These are phyloP conservation scores for Glaucidium brasilianum DNA, from an alignment of 2,113 vertebrate genomes.

Conservation along the genomic window DNA sequence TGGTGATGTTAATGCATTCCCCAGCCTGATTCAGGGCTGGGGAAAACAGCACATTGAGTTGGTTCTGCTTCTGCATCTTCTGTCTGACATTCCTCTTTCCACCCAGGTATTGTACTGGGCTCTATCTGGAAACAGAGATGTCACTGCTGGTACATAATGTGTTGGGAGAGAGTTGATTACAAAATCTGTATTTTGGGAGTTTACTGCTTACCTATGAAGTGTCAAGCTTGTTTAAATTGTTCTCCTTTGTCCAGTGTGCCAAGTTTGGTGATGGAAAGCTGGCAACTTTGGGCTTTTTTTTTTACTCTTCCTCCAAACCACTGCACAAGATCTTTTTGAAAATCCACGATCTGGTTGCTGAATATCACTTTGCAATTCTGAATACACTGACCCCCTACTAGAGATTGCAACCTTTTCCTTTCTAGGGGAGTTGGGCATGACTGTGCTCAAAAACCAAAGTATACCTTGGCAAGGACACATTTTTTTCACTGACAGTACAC, in stretches of 20 bases:
- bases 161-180: not conserved
- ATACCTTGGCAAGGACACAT: not conserved
- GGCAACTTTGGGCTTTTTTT: not conserved
- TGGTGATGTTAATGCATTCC: not conserved
- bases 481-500: not conserved
- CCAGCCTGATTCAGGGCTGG: not conserved
- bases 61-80: not conserved
- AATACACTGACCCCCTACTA: not conserved
- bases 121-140: not conserved
- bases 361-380: not conserved
- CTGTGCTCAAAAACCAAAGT: not conserved
- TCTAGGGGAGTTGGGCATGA: not conserved
- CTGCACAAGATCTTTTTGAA: not conserved
- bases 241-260: not conserved
- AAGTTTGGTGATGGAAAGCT: not conserved
- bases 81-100: not conserved
- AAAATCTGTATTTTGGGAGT: not conserved
- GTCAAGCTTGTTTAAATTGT: not conserved
- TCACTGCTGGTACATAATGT: not conserved
- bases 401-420: not conserved
- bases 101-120: not conserved
- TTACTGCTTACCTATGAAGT: not conserved
- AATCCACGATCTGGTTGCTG: not conserved
- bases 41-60: not conserved
- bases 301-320: not conserved